phyloP scores from a whole-genome alignment of 2,113 vertebrate genomes.

The Carollia perspicillata region DNA sequence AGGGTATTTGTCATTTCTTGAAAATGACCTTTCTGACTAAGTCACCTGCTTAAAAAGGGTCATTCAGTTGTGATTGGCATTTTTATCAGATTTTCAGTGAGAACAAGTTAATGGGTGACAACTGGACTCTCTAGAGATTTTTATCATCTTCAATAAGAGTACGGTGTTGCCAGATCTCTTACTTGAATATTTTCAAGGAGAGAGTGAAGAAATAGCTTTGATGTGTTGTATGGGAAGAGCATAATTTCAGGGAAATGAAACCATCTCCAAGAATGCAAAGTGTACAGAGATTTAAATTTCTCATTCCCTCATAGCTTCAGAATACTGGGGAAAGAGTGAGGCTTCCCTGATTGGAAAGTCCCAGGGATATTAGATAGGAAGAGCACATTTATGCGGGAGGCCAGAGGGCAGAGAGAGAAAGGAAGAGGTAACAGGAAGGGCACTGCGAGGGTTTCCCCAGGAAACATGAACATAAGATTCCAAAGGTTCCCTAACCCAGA shows the following conservation, averaged over 20 bases:
- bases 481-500: background rate
- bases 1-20: background rate
- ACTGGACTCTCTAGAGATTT: background rate
- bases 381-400: background rate
- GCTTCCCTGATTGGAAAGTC: background rate
- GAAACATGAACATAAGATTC: background rate
- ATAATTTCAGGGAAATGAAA: background rate
- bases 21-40: background rate
- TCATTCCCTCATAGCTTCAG: background rate
- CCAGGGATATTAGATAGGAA: background rate
- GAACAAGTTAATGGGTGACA: background rate
- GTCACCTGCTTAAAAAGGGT: background rate
- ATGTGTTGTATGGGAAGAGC: background rate
- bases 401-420: background rate
- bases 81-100: background rate
- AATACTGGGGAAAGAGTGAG: background rate
- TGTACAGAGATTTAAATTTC: slow-evolving; percentile 5
- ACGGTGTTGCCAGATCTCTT: background rate
- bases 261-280: background rate
- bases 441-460: background rate
- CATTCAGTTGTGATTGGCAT: background rate
- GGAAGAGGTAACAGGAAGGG: background rate
- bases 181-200: background rate
- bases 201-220: background rate
- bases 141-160: background rate